phyloP scores from a whole-genome alignment of 2,113 vertebrate genomes.

The Cyanoramphus novaezelandiae region DNA sequence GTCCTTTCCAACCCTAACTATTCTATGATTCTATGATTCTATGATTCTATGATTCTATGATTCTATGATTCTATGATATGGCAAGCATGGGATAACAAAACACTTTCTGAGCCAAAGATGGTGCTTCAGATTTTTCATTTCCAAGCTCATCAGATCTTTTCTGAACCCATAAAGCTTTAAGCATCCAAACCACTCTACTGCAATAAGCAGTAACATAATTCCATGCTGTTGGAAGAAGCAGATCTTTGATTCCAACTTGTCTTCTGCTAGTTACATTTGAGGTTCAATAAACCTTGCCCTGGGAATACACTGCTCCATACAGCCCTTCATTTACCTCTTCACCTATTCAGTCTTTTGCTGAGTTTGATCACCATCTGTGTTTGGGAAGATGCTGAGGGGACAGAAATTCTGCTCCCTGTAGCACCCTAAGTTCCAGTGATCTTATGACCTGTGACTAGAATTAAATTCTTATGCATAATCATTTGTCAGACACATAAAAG shows the following conservation, averaged over 20 bases:
- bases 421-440: neutral
- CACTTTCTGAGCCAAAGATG: neutral
- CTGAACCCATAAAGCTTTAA: neutral
- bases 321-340: neutral
- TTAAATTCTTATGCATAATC: neutral
- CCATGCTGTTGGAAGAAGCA: neutral
- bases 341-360: neutral
- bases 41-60: neutral
- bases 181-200: neutral
- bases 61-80: neutral
- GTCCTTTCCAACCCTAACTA: too few relatives aligned
- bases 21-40: too few relatives aligned
- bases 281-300: neutral
- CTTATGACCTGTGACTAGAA: neutral
- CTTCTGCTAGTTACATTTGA: neutral
- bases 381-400: neutral
- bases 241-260: neutral
- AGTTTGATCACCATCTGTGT: neutral
- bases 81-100: neutral
- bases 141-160: neutral
- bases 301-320: neutral
- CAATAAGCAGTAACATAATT: neutral
- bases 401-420: neutral
- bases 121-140: neutral
- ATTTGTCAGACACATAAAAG: neutral